Percentiles rank a stretch among this genome's conserved stretches.
These are phyloP conservation scores for Meda fulgida DNA, from an alignment of 2,797 vertebrate genomes.

Conservation along the genomic window DNA sequence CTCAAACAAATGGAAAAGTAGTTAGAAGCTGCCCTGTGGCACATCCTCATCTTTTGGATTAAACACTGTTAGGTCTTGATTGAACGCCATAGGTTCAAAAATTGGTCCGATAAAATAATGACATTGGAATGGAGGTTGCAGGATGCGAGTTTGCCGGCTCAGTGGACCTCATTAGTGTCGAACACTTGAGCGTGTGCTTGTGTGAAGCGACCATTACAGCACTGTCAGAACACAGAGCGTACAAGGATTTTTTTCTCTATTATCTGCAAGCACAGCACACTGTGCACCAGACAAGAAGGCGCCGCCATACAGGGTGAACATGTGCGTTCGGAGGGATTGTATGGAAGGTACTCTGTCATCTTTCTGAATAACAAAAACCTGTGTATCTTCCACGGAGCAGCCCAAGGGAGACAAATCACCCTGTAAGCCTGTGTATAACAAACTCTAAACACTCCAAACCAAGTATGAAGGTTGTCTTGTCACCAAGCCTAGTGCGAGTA, in stretches of 20 bases:
- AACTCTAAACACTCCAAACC: slow-evolving; percentile 16
- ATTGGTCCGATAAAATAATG: background rate
- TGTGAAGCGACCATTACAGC: slow-evolving; percentile 45
- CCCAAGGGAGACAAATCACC: slow-evolving; percentile 34
- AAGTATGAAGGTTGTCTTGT: slow-evolving; percentile 13
- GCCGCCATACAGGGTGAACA: background rate
- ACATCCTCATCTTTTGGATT: slow-evolving; percentile 1
- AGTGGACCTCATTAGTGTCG: slow-evolving; percentile 52
- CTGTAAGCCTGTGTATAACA: slow-evolving; percentile 10
- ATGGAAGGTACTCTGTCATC: slow-evolving; percentile 37
- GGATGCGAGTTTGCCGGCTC: background rate
- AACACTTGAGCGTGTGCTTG: slow-evolving; percentile 41
- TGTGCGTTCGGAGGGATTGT: slow-evolving; percentile 49
- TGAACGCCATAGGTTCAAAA: slow-evolving; percentile 5
- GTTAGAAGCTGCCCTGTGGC: background rate
- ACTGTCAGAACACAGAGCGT: slow-evolving; percentile 26
- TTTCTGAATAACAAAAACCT: slow-evolving; percentile 44
- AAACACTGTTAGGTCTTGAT: background rate
- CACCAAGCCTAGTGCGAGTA: background rate
- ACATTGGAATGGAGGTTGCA: slow-evolving; percentile 14
- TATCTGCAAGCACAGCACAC: slow-evolving; percentile 49
- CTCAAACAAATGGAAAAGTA: slow-evolving; percentile 9
- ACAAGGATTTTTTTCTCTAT: slow-evolving; percentile 16
- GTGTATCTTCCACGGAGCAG: slow-evolving; percentile 17
- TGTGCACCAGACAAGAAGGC: background rate